These are phyloP conservation scores for Campaea margaritaria DNA, from an alignment of 2,888 invertebrate genomes.

Conservation along the genomic window DNA sequence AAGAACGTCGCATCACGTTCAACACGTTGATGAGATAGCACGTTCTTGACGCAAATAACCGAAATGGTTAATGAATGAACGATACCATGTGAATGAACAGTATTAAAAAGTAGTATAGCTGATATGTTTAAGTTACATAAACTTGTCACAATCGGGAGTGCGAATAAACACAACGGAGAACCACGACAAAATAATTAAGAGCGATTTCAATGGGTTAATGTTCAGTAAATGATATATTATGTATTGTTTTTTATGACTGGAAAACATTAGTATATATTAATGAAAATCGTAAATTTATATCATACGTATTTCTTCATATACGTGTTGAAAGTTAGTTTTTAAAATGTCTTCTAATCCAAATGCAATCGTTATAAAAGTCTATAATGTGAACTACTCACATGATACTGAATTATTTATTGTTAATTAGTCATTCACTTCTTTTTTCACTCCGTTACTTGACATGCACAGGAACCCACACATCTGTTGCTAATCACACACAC, in stretches of 20 bases:
- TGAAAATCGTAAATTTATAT: background rate
- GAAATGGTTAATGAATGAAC: conserved; percentile 9
- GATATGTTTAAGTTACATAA: background rate
- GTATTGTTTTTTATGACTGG: background rate
- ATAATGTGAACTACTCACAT: conserved; percentile 1
- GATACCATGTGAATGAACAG: conserved; percentile 14
- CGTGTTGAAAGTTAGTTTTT: conserved; percentile 3
- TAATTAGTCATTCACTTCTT: conserved; percentile 80
- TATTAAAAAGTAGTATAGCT: background rate
- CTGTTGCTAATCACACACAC: conserved; percentile 40
- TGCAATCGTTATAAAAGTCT: background rate
- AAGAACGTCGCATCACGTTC: no score
- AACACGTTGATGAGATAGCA: no score
- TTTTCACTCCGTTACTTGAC: conserved; percentile 63
- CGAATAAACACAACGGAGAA: no score
- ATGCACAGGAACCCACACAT: conserved; percentile 59
- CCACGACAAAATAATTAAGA: no score
- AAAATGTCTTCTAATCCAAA: conserved; percentile 2
- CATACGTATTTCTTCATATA: background rate
- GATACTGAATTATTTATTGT: conserved; percentile 41
- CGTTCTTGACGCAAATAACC: no score
- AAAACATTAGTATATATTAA: background rate
- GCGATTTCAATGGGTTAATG: no score
- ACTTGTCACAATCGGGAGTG: background rate
- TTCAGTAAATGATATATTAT: no score